Base-by-base conservation (phyloP, 2,888 invertebrate genomes). In the Melitaea athalia region DNA sequence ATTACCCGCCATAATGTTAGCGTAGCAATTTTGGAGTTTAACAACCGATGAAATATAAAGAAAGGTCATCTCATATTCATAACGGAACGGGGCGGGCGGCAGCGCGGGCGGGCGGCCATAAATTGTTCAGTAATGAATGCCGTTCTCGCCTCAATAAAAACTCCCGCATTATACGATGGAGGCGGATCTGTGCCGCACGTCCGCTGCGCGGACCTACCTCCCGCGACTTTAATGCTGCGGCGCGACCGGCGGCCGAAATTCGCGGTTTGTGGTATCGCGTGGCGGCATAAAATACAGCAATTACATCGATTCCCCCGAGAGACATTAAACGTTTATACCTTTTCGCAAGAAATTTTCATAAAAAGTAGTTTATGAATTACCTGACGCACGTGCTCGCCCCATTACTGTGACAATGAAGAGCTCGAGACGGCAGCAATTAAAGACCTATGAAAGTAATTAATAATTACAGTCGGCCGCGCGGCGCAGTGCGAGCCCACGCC, bases 111-210 rank as follows among this genome's bases (percentile, higher is more conserved):
- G 69, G 68, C 68, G 69, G 55, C 68, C 71, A 72, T 76, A 74
- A 73, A 75, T 74, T 71, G 71, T 73, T 74, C 68, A 70, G 77
- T 84, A 85, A 85, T 85, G 82, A 85, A 85, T 82, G 81, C 83
- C 80, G 77, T 81, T 82, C 77, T 80, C 83, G 82, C 82, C 76
- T 79, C 84, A 81, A 84, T 84, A 84, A 85, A 84, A 85, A 81
- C 78, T 78, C 75, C 74, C 76, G 77, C 77, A 77, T 79, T 79
- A 82, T 81, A 80, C 82, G 80, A 80, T 81, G 79, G 78, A 80
- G 79, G 75, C 70, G 74, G 75, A 80, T 79, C 78, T 77, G 78
- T 76, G 78, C 70, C 75, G 67, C 65, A 71, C 67, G 73, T 71
- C 66, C 64, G 65, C 68, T 69, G 67, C 57, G 73, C 71, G 64